phyloP scores from a whole-genome alignment of 2,888 invertebrate genomes.

The Nomada fabriciana region DNA sequence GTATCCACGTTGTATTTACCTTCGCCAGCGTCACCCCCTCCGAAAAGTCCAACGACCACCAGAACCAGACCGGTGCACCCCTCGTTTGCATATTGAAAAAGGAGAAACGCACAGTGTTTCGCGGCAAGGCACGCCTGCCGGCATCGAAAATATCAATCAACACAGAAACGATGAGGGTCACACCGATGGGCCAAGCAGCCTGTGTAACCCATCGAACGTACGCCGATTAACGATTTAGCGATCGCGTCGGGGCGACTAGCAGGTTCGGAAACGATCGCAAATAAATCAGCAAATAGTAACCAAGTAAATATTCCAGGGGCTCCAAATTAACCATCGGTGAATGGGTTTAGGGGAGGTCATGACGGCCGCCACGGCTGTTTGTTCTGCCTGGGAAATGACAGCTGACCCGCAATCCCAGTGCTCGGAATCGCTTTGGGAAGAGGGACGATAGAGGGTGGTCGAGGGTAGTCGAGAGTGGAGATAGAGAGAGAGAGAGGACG shows the following conservation, averaged over 20 bases:
- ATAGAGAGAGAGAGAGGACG: slow-evolving; percentile 7
- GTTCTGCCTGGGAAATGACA: slow-evolving; percentile 76
- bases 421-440: slow-evolving; percentile 64
- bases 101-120: slow-evolving; percentile 20
- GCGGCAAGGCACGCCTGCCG: slow-evolving; percentile 32
- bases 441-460: slow-evolving; percentile 14
- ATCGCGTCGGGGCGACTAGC: slow-evolving; percentile 8
- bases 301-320: slow-evolving; percentile 68
- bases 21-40: too few species aligned
- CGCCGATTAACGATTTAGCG: slow-evolving; percentile 56
- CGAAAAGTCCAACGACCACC: not conserved
- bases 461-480: slow-evolving; percentile 5
- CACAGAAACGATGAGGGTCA: not conserved
- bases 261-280: slow-evolving; percentile 57
- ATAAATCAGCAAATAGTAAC: slow-evolving; percentile 70
- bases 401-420: slow-evolving; percentile 75
- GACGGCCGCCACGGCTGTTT: slow-evolving; percentile 72
- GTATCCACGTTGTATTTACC: too few species aligned
- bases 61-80: slow-evolving; percentile 1
- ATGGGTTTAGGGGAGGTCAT: slow-evolving; percentile 72
- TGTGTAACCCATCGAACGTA: not conserved
- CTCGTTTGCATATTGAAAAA: slow-evolving; percentile 34
- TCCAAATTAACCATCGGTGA: slow-evolving; percentile 69
- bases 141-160: slow-evolving; percentile 27
- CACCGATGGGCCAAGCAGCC: not conserved